Conservation (phyloP, 1,140 invertebrate species). For the Homarus americanus region DNA sequence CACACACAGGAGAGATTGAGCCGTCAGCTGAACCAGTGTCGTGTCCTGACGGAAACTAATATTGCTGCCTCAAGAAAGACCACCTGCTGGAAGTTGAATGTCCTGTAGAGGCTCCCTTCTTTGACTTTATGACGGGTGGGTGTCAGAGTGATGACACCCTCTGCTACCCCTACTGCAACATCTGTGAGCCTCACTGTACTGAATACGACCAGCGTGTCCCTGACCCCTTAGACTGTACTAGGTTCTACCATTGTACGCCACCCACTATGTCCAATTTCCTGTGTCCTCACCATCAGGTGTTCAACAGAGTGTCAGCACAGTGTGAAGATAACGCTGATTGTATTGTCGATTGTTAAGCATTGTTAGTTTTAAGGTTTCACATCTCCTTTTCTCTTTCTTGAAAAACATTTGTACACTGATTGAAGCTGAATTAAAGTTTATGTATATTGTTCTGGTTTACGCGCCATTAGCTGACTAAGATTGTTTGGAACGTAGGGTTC, state of each 20-base stretch:
- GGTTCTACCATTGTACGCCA: conserved; percentile 3
- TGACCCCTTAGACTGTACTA: conserved; percentile 10
- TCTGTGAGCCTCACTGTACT: neutral
- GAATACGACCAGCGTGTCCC: neutral
- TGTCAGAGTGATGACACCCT: neutral
- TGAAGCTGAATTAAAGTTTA: too few relatives aligned
- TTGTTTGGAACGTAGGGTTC: too few relatives aligned
- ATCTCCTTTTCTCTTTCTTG: too few relatives aligned
- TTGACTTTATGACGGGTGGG: neutral
- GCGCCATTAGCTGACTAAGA: too few relatives aligned
- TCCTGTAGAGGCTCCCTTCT: neutral
- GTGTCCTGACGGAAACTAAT: conserved; percentile 34
- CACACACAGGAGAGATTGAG: conserved; percentile 16
- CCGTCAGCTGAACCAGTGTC: neutral
- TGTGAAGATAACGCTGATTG: neutral
- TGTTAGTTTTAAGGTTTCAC: too few relatives aligned
- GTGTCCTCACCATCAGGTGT: neutral
- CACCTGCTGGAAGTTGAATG: neutral
- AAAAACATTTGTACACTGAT: too few relatives aligned
- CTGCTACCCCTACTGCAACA: neutral
- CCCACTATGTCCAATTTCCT: conserved; percentile 4
- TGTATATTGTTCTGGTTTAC: too few relatives aligned
- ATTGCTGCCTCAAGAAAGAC: conserved; percentile 22
- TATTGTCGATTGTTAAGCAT: neutral
- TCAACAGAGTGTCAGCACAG: neutral